Base-by-base conservation (phyloP, 2,888 invertebrate species). In the Ethmia dodecea region DNA sequence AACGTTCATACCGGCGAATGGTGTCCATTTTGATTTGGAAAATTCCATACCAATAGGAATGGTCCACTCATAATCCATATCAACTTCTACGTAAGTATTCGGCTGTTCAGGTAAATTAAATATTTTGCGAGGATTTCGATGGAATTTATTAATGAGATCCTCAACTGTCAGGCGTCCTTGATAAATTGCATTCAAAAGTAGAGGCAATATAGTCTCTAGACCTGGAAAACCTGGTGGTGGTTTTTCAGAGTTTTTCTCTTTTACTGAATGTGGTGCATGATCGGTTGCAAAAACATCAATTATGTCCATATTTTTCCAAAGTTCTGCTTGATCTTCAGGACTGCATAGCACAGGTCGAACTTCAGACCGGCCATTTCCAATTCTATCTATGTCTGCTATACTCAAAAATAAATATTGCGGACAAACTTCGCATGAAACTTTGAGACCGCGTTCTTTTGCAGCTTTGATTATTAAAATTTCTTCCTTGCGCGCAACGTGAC, bases 231-330 rank as follows among this genome's bases (percentile, higher is more conserved):
- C 99, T 1, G 98, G 98, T 5, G 96, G 96, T 10, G 97, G 94
- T 33, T 91, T 92, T 6, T 89, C 89, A 3, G 92, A 90, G 24
- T 88, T 88, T 75, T 99, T 99, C 73, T 99, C 99, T 53, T 92
- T 92, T 2, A 93, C 81, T 0, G 96, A 92, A 67, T 99, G 99
- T 0, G 99, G 99, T 1, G 99, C 99, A 75, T 99, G 99, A 77
- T 99, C 99, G 0, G 99, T 99, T 4, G 99, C 99, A 83, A 99
- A 99, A 39, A 97, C 93, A 84, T 99, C 99, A 52, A 99, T 99
- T 6, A 94, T 87, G 51, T 95, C 93, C 61, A 99, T 80, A 77
- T 99, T 97, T 51, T 97, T 97, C 99, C 99, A 99, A n/a, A 99
- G 87, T 5, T 98, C 97, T 52, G 96, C 91, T 62, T 96, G 96